Evolutionary conservation across 1,140 invertebrate genomes (phyloP).

Genomic region (Rhagoletis zephyria): DNA sequence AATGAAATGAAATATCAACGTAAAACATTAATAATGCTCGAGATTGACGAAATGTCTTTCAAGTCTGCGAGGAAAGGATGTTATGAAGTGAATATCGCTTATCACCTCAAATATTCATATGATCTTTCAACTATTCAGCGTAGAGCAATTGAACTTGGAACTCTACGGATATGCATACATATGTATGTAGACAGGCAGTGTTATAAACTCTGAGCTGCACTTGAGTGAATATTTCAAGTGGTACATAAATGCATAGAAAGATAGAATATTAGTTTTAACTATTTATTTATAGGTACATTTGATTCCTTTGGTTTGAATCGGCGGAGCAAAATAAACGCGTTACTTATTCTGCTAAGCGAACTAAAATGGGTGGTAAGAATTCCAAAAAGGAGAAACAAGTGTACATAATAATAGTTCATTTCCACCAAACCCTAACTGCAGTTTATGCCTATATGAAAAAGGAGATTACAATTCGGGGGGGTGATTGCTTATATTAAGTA

Average conservation of each 20-base stretch:
- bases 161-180: background rate
- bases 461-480: too few relatives aligned
- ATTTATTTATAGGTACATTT: too few relatives aligned
- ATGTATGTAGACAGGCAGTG: background rate
- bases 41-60: constrained; percentile 39
- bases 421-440: too few relatives aligned
- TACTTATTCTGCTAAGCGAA: too few relatives aligned
- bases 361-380: too few relatives aligned
- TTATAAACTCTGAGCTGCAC: constrained; percentile 24
- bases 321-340: too few relatives aligned
- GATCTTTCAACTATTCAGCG: constrained; percentile 31
- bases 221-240: constrained; percentile 14
- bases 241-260: background rate
- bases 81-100: constrained; percentile 7
- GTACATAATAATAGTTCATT: too few relatives aligned
- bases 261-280: too few relatives aligned
- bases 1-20: background rate
- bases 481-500: too few relatives aligned
- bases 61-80: background rate
- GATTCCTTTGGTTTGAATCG: too few relatives aligned
- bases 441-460: too few relatives aligned
- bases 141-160: constrained; percentile 20
- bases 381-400: too few relatives aligned
- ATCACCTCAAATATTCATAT: background rate
- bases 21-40: constrained; percentile 36